These are phyloP conservation scores for Tricholaema leucomelas DNA, from an alignment of 2,113 vertebrate species.

Conservation along the genomic window DNA sequence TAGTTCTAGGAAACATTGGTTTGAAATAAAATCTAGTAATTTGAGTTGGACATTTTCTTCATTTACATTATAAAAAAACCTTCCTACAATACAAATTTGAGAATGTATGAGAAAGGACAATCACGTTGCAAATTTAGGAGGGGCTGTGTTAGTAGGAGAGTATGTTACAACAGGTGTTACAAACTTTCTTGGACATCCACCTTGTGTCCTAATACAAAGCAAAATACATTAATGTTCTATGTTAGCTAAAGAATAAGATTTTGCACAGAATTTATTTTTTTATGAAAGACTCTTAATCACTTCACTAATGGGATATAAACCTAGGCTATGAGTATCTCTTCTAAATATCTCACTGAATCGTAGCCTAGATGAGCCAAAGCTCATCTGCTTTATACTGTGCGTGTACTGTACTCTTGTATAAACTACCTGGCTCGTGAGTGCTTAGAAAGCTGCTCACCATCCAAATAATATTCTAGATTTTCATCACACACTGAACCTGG, in stretches of 20 bases:
- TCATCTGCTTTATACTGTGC: not conserved
- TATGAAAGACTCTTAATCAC: not conserved
- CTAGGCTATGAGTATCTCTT: not conserved
- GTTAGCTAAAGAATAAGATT: not conserved
- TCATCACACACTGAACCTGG: not conserved
- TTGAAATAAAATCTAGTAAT: not conserved
- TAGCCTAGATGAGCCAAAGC: not conserved
- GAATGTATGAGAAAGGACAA: not conserved
- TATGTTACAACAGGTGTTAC: not conserved
- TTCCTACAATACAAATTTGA: not conserved
- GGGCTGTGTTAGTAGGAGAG: not conserved
- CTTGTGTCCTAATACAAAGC: not conserved
- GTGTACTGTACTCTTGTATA: not conserved
- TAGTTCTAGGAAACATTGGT: not conserved
- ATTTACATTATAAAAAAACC: not conserved
- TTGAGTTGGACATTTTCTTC: not conserved
- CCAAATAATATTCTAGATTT: not conserved
- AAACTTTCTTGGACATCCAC: not conserved
- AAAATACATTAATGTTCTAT: not conserved
- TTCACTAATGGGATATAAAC: not conserved
- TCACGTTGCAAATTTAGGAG: not conserved
- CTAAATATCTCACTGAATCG: not conserved
- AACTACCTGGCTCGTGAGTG: not conserved
- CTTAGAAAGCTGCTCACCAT: not conserved
- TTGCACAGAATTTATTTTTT: not conserved